Percentiles rank a stretch among this genome's conserved stretches.
phyloP scores from a whole-genome alignment of 2,797 vertebrate genomes.

The Harpagifer antarcticus region DNA sequence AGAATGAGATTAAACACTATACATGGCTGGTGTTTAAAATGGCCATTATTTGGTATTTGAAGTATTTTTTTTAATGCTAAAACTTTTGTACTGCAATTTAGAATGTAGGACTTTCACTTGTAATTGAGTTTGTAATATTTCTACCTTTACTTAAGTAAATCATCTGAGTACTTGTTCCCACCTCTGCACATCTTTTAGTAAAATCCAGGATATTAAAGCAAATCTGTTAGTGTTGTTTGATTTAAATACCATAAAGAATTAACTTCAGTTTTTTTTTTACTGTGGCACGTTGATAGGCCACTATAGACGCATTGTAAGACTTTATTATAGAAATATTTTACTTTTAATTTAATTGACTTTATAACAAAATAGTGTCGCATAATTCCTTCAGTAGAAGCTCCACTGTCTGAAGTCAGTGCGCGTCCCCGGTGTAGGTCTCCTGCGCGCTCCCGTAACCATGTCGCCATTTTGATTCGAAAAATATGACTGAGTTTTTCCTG shows the following conservation, averaged over 20 bases:
- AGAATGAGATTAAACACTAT: too few relatives aligned
- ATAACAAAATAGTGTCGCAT: background rate
- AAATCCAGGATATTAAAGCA: background rate
- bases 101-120: too few relatives aligned
- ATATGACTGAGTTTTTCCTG: constrained; percentile 86
- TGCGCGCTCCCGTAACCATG: constrained; percentile 79
- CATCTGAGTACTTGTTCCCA: too few relatives aligned
- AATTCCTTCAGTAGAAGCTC: constrained; percentile 1
- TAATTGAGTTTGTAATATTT: too few relatives aligned
- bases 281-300: background rate
- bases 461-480: constrained; percentile 91
- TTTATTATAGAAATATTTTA: background rate
- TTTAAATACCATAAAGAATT: background rate
- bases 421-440: constrained; percentile 45
- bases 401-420: constrained; percentile 53
- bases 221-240: background rate
- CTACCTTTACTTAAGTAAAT: too few relatives aligned
- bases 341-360: background rate
- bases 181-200: too few relatives aligned
- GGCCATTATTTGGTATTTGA: too few relatives aligned
- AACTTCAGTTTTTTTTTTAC: background rate
- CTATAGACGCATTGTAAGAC: background rate
- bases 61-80: too few relatives aligned
- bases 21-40: too few relatives aligned
- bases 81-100: too few relatives aligned